Evolutionary conservation across 2,797 vertebrate genomes (phyloP).

Genomic region (Sebastes kiyomatsui): DNA sequence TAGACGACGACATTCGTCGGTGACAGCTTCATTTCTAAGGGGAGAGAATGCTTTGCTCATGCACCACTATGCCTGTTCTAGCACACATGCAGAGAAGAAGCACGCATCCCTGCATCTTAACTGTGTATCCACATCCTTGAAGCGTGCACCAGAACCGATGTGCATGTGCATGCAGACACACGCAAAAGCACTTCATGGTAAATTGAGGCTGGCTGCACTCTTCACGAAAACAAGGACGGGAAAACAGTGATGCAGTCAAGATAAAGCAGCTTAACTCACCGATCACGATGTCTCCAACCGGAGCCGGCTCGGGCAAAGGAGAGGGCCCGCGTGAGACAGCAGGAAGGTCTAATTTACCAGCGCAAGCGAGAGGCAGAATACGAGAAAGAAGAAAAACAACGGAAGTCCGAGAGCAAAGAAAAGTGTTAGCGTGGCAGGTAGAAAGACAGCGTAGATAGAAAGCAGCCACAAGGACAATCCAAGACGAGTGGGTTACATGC

Average conservation of each 20-base stretch:
- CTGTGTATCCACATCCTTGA: constrained; percentile 60
- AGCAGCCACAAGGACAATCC: constrained; percentile 69
- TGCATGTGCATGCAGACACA: constrained; percentile 41
- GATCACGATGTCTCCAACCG: constrained; percentile 91
- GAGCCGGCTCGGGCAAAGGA: constrained; percentile 91
- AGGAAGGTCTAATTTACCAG: constrained; percentile 89
- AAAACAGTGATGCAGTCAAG: constrained; percentile 64
- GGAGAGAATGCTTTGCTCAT: constrained; percentile 5
- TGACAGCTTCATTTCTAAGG: not conserved
- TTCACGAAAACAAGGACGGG: constrained; percentile 73
- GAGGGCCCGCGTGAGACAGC: constrained; percentile 92
- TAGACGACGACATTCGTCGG: not conserved
- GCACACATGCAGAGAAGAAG: constrained; percentile 45
- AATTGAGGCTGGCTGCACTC: constrained; percentile 46
- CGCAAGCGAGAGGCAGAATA: constrained; percentile 83
- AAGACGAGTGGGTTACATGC: constrained; percentile 71
- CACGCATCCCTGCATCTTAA: constrained; percentile 52
- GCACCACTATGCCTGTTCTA: constrained; percentile 4
- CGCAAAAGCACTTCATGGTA: constrained; percentile 10
- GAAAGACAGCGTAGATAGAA: constrained; percentile 50
- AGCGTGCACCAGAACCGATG: constrained; percentile 46
- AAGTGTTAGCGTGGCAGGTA: constrained; percentile 71
- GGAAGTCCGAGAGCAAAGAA: constrained; percentile 76
- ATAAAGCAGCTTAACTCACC: constrained; percentile 84
- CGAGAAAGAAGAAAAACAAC: constrained; percentile 78